phyloP scores from a whole-genome alignment of 2,113 vertebrate genomes.

The Corvus hawaiiensis region DNA sequence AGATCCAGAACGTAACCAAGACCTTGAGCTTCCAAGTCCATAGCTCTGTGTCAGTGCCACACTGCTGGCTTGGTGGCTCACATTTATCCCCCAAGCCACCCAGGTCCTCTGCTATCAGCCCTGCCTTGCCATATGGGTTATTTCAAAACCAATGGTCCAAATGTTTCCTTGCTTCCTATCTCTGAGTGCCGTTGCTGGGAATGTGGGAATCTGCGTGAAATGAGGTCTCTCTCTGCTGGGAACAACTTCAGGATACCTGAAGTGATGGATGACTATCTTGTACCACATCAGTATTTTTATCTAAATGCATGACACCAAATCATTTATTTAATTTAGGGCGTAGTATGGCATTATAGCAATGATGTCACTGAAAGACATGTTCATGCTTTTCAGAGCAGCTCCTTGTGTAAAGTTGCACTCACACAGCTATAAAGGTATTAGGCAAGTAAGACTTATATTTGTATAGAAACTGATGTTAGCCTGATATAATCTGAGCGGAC shows the following conservation, averaged over 20 bases:
- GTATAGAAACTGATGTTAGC: neutral
- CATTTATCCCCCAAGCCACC: neutral
- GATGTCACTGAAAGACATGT: neutral
- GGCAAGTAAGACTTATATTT: neutral
- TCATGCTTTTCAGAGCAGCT: neutral
- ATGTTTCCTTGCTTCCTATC: neutral
- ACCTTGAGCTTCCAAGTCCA: neutral
- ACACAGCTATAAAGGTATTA: neutral
- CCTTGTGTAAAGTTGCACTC: neutral
- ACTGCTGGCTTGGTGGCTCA: neutral
- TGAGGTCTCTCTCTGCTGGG: neutral
- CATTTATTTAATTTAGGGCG: neutral
- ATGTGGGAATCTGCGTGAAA: fast-evolving
- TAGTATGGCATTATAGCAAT: neutral
- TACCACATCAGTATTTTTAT: neutral
- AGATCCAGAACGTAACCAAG: neutral
- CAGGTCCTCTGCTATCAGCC: neutral
- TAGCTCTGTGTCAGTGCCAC: neutral
- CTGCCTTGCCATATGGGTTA: neutral
- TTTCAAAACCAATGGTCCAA: neutral
- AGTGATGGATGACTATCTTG: neutral
- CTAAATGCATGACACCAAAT: neutral
- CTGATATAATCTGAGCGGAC: neutral
- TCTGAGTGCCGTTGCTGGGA: neutral
- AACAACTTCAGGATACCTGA: neutral